Conservation (phyloP, 2,113 vertebrate species). For the Coryphaenoides rupestris region DNA sequence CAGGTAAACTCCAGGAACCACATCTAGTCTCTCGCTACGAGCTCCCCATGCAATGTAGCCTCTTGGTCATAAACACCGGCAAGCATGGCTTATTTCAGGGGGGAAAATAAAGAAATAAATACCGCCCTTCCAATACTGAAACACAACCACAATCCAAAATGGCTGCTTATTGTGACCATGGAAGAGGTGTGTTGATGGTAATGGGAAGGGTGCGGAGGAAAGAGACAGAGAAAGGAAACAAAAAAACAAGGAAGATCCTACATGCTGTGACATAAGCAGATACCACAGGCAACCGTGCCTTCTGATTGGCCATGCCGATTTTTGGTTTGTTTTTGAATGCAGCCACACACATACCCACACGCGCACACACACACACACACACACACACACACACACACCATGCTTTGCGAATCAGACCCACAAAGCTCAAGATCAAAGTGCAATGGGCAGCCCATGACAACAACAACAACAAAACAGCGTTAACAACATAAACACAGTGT, state of each 20-base stretch:
- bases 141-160: slow-evolving; percentile 48
- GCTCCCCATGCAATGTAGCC: slow-evolving; percentile 63
- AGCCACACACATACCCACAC: slow-evolving; percentile 38
- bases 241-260: slow-evolving; percentile 45
- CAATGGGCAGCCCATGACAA: slow-evolving; percentile 58
- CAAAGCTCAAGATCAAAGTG: slow-evolving; percentile 56
- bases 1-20: slow-evolving; percentile 27
- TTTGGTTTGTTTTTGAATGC: slow-evolving; percentile 30
- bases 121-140: slow-evolving; percentile 35
- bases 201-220: slow-evolving; percentile 52
- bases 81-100: slow-evolving; percentile 39
- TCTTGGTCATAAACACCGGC: slow-evolving; percentile 42
- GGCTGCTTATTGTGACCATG: slow-evolving; percentile 50
- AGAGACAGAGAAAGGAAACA: slow-evolving; percentile 4
- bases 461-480: slow-evolving; percentile 17
- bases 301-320: slow-evolving; percentile 56
- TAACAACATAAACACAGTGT: slow-evolving; percentile 46
- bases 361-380: slow-evolving; percentile 54
- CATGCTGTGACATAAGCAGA: slow-evolving; percentile 64
- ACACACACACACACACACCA: slow-evolving; percentile 51
- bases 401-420: slow-evolving; percentile 62
- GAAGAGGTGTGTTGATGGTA: slow-evolving; percentile 51
- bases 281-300: slow-evolving; percentile 34
- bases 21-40: slow-evolving; percentile 23
- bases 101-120: not conserved